Base-by-base conservation (phyloP, 2,797 vertebrate genomes). In the Glossophaga mutica region DNA sequence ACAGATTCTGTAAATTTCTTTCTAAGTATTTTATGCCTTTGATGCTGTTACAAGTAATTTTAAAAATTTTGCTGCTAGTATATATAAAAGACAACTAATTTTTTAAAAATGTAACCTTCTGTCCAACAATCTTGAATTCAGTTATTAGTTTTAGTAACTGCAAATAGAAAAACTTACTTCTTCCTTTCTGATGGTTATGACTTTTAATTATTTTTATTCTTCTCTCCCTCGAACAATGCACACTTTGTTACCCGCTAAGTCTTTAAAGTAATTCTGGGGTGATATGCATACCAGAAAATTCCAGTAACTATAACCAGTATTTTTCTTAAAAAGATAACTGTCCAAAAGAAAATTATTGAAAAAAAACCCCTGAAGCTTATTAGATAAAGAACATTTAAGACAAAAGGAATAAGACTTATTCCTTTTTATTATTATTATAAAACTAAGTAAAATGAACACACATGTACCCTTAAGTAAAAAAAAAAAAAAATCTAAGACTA, bases 241-340 rank as follows among this genome's bases (percentile, higher is more conserved):
- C 14, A 67, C 19, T 79, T 71, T 87, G 52, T 76, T 86, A 71
- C 34, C 14, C 62, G n/a, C 9, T 91, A 21, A 67, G 7, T 50
- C 24, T 78, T 92, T 37, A 86, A 94, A 81, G 79, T 78, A 87
- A 89, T 78, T 90, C 65, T 16, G 71, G 87, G 92, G 57, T 62
- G 42, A 82, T 76, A 82, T 22, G 15, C 68, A 67, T 82, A 18
- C n/a, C 62, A 96, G 50, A 94, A 96, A 95, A 85, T 67, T 52
- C 55, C 34, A 90, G 59, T 50, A 94, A 90, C 29, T 73, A 84
- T 44, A 90, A 83, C 57, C 39, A 94, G 85, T 34, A 18, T 21
- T 82, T 96, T 94, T 85, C 57, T 95, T 77, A 52, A 42, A 91
- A 87, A 92, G 18, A 21, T 74, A 92, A 92, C 0, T 93, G 57